phyloP scores from a whole-genome alignment of 2,797 vertebrate genomes.

The Sebastolobus alascanus region DNA sequence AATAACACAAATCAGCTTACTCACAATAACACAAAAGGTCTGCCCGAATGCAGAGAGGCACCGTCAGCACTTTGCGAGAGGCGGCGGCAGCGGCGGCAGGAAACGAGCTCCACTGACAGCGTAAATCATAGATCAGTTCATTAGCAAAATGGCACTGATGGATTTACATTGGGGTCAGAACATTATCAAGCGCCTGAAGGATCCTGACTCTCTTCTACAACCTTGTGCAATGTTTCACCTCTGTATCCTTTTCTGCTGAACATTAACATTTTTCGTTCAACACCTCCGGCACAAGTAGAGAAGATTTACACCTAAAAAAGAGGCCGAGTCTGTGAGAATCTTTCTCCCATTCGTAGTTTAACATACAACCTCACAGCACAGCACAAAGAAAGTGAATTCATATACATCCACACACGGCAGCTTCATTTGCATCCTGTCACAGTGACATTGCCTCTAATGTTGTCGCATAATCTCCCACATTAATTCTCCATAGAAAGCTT shows the following conservation, averaged over 20 bases:
- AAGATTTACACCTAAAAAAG: slow-evolving; percentile 47
- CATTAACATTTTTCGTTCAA: slow-evolving; percentile 60
- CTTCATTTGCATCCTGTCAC: slow-evolving; percentile 4
- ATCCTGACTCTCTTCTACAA: slow-evolving; percentile 60
- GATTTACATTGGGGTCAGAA: slow-evolving; percentile 77
- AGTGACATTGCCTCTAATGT: neutral
- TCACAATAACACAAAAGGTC: slow-evolving; percentile 70
- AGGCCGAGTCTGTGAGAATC: slow-evolving; percentile 18
- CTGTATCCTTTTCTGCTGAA: slow-evolving; percentile 58
- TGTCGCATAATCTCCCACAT: slow-evolving; percentile 6
- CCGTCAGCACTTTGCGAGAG: slow-evolving; percentile 70
- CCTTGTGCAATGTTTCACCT: slow-evolving; percentile 66
- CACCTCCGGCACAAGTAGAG: slow-evolving; percentile 54
- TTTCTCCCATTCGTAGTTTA: slow-evolving; percentile 12
- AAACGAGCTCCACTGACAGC: slow-evolving; percentile 68
- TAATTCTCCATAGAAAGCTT: slow-evolving; percentile 1
- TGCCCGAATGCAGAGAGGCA: slow-evolving; percentile 35
- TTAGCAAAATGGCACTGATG: slow-evolving; percentile 79
- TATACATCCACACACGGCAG: neutral
- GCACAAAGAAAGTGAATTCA: neutral
- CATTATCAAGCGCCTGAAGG: slow-evolving; percentile 68
- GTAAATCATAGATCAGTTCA: slow-evolving; percentile 82
- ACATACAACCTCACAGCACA: slow-evolving; percentile 1
- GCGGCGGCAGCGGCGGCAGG: slow-evolving; percentile 37
- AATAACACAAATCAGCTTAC: slow-evolving; percentile 73